These are phyloP conservation scores for Cladopsammia gracilis DNA, from an alignment of 64 coral and sea anemone genomes.

Conservation along the genomic window DNA sequence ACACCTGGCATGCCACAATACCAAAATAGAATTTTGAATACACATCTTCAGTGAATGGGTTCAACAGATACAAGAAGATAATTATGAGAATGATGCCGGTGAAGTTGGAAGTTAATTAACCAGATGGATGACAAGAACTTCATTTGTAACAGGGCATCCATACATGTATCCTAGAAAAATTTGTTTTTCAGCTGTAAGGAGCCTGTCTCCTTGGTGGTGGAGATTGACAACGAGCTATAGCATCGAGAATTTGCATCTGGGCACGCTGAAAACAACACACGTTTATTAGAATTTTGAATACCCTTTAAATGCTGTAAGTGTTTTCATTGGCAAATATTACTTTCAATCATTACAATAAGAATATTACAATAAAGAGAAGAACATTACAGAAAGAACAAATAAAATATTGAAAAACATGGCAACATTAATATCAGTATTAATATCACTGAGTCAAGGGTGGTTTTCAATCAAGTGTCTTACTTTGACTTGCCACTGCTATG, in stretches of 20 bases:
- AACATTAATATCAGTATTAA: too few relatives aligned
- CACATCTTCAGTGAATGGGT: background rate
- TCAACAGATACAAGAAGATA: conserved; percentile 47
- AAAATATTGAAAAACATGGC: too few relatives aligned
- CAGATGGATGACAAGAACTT: background rate
- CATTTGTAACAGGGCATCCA: background rate
- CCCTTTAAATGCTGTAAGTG: too few relatives aligned
- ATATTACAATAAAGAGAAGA: too few relatives aligned
- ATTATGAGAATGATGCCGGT: background rate
- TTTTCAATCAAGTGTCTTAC: too few relatives aligned
- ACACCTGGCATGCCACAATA: conserved; percentile 34
- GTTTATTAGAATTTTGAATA: too few relatives aligned
- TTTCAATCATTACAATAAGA: too few relatives aligned
- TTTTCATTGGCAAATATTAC: too few relatives aligned
- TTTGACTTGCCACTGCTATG: too few relatives aligned
- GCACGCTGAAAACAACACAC: conserved; percentile 15
- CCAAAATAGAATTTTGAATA: background rate
- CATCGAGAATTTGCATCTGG: conserved; percentile 44
- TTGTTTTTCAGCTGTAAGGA: conserved; percentile 13
- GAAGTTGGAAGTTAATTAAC: background rate
- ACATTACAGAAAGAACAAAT: too few relatives aligned
- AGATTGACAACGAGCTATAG: conserved; percentile 42
- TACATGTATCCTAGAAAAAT: background rate
- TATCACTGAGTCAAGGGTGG: too few relatives aligned
- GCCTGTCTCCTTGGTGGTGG: conserved; percentile 16